phyloP scores from a whole-genome alignment of 1,140 invertebrate species.

The Brachionus calyciflorus region DNA sequence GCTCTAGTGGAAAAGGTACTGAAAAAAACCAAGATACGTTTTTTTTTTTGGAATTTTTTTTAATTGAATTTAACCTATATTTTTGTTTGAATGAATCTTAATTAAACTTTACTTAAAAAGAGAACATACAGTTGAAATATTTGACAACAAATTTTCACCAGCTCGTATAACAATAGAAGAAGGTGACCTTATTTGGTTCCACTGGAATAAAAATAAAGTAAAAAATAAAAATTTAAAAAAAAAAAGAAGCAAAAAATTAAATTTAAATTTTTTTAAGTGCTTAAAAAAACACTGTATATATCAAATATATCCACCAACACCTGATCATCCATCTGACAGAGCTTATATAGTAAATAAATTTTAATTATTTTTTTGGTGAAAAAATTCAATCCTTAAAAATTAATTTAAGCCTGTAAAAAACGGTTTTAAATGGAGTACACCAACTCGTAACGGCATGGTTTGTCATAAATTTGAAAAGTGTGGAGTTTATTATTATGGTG shows the following conservation, averaged over 20 bases:
- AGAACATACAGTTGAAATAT: slow-evolving; percentile 56
- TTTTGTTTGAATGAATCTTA: neutral
- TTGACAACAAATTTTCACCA: slow-evolving; percentile 56
- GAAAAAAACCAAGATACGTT: too few species aligned
- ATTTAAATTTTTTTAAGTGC: slow-evolving; percentile 52
- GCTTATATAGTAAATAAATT: slow-evolving; percentile 53
- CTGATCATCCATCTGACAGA: slow-evolving; percentile 54
- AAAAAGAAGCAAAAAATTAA: neutral
- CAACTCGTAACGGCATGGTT: slow-evolving; percentile 57
- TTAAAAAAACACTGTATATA: slow-evolving; percentile 58
- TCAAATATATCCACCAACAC: slow-evolving; percentile 55
- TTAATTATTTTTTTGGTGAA: neutral
- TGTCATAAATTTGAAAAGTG: slow-evolving; percentile 55
- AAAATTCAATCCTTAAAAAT: neutral
- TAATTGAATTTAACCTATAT: neutral
- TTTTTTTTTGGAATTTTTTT: neutral
- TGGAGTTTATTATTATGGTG: slow-evolving; percentile 60
- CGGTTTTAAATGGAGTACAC: slow-evolving; percentile 57
- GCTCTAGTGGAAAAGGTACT: too few species aligned
- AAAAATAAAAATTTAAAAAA: slow-evolving; percentile 10
- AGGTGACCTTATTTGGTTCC: slow-evolving; percentile 60
- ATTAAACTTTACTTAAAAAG: slow-evolving; percentile 50
- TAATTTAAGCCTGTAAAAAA: slow-evolving; percentile 55
- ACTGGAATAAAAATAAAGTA: slow-evolving; percentile 57
- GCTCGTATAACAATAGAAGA: slow-evolving; percentile 58